These are phyloP conservation scores for Cerastoderma edule DNA, from an alignment of 2,888 invertebrate species.

Conservation along the genomic window DNA sequence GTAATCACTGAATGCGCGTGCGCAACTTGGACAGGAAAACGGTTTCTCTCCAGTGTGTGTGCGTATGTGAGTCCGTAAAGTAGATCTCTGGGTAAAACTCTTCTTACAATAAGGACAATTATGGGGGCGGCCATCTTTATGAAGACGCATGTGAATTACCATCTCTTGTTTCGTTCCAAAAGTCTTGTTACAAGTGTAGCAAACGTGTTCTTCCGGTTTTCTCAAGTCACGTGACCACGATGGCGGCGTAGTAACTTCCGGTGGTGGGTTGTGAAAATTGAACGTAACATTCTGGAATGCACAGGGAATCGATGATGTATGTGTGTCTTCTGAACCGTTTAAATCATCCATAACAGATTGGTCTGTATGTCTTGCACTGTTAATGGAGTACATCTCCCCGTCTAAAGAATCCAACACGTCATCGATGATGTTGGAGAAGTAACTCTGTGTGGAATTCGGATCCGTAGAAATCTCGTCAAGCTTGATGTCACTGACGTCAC, in stretches of 20 bases:
- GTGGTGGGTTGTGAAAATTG: not conserved
- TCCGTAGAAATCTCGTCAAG: conserved; percentile 21
- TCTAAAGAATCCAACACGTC: conserved; percentile 39
- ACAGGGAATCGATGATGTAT: not conserved
- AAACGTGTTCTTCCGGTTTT: not conserved
- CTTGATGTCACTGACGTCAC: conserved; percentile 35
- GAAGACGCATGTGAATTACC: conserved; percentile 53
- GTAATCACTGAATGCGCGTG: conserved; percentile 64
- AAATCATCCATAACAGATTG: not conserved
- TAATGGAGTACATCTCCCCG: not conserved
- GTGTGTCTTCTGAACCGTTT: not conserved
- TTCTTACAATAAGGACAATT: conserved; percentile 62
- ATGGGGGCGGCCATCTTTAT: conserved; percentile 56
- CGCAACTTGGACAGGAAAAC: conserved; percentile 59
- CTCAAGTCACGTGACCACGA: not conserved
- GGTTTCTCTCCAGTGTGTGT: conserved; percentile 68
- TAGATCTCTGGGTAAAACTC: conserved; percentile 65
- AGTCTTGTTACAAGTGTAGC: conserved; percentile 32
- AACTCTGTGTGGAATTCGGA: conserved; percentile 30
- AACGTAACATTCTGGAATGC: conserved; percentile 2
- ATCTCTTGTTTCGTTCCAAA: conserved; percentile 43
- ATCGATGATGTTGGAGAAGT: conserved; percentile 51
- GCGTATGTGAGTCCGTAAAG: conserved; percentile 64
- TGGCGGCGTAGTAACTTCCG: not conserved
- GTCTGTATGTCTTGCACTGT: not conserved